Percentiles rank a stretch among this genome's conserved stretches.
phyloP scores from a whole-genome alignment of 2,888 invertebrate genomes.

The Polyploca ridens region DNA sequence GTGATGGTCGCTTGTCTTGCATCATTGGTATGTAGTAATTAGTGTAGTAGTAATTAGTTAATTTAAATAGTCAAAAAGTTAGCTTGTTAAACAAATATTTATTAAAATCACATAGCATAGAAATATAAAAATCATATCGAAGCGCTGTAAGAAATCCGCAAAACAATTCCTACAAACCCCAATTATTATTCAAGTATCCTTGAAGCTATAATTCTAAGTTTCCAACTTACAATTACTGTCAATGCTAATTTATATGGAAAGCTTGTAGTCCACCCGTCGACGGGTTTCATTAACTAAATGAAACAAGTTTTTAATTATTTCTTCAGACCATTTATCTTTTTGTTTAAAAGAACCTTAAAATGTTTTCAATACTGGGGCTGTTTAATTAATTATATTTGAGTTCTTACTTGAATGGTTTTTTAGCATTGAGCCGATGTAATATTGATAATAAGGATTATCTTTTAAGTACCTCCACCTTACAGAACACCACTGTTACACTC shows the following conservation, averaged over 20 bases:
- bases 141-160: too few relatives aligned
- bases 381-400: constrained; percentile 6
- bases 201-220: background rate
- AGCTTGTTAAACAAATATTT: too few relatives aligned
- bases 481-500: too few relatives aligned
- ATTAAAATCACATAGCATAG: too few relatives aligned
- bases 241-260: constrained; percentile 50
- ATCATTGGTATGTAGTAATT: too few relatives aligned
- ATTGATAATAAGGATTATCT: background rate
- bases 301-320: constrained; percentile 67
- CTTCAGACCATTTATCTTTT: constrained; percentile 40
- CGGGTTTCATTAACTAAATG: constrained; percentile 51
- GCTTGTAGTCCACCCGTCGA: constrained; percentile 29
- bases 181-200: background rate
- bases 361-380: background rate
- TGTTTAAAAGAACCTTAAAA: background rate
- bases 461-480: too few relatives aligned
- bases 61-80: too few relatives aligned
- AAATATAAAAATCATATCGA: background rate
- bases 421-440: background rate
- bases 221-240: constrained; percentile 10
- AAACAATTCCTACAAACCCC: background rate
- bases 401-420: background rate
- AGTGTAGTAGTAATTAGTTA: too few relatives aligned
- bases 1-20: too few relatives aligned